phyloP scores from a whole-genome alignment of 2,888 invertebrate species.

The Cataglyphis altisquamis region DNA sequence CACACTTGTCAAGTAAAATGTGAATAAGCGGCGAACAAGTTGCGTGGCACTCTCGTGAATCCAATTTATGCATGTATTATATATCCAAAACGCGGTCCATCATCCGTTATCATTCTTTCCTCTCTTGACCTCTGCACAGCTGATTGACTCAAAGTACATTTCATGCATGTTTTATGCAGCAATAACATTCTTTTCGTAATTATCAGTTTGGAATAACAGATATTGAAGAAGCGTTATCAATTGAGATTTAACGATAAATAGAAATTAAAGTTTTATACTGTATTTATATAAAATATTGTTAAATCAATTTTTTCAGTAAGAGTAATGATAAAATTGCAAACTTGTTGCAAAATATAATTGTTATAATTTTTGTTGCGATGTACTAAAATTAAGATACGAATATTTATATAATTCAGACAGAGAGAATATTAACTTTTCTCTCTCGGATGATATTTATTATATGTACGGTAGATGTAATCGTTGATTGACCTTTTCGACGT shows the following conservation, averaged over 20 bases:
- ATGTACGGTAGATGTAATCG: background rate
- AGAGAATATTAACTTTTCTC: background rate
- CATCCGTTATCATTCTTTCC: slow-evolving; percentile 19
- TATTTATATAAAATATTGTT: background rate
- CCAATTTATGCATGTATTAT: slow-evolving; percentile 35
- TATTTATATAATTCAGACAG: background rate
- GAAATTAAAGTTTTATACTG: background rate
- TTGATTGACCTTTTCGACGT: slow-evolving; percentile 41
- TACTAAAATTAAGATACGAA: slow-evolving; percentile 19
- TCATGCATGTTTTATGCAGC: background rate
- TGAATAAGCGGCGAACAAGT: slow-evolving; percentile 51
- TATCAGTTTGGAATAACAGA: slow-evolving; percentile 9
- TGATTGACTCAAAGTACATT: slow-evolving; percentile 5
- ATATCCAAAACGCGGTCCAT: slow-evolving; percentile 34
- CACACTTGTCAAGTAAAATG: slow-evolving; percentile 56
- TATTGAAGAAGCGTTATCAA: background rate
- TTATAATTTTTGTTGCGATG: background rate
- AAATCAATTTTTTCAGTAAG: background rate
- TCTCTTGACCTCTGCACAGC: background rate
- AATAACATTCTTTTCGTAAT: slow-evolving; percentile 4
- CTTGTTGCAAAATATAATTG: background rate
- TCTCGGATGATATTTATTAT: background rate
- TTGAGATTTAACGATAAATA: background rate
- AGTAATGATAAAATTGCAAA: background rate
- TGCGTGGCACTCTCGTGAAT: slow-evolving; percentile 27